Evolutionary conservation across 1,140 invertebrate genomes (phyloP).

Genomic region (Ylistrum balloti): DNA sequence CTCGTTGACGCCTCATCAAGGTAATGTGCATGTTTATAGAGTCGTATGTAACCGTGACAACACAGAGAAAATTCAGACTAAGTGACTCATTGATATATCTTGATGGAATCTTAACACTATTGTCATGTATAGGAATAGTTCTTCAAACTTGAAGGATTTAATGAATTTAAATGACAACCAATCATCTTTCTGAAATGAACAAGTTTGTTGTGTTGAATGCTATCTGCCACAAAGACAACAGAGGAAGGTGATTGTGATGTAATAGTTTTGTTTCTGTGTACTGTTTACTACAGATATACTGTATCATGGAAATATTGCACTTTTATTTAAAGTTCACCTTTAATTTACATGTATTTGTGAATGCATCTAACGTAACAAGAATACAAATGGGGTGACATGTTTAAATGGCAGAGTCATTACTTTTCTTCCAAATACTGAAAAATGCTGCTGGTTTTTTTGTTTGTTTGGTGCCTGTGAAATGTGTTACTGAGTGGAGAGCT

Average conservation of each 20-base stretch:
- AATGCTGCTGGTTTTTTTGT: background rate
- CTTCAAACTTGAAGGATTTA: background rate
- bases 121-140: background rate
- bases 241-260: background rate
- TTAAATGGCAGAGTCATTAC: constrained; percentile 19
- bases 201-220: background rate
- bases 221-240: background rate
- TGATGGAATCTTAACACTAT: background rate
- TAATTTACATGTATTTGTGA: constrained; percentile 36
- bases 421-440: constrained; percentile 21
- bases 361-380: background rate
- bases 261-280: background rate
- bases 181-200: background rate
- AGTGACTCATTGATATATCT: background rate
- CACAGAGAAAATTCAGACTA: background rate
- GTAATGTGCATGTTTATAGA: background rate
- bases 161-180: background rate
- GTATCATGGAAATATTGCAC: background rate
- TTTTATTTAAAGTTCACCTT: constrained; percentile 31
- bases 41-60: background rate
- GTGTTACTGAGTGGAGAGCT: background rate
- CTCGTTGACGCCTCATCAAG: background rate
- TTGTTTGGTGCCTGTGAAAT: background rate
- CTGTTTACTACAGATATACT: background rate
- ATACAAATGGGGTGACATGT: background rate